Evolutionary conservation across 2,797 vertebrate species (phyloP), one percentile per base, ranked within the genome.

Genomic region (Darevskia mixta): DNA sequence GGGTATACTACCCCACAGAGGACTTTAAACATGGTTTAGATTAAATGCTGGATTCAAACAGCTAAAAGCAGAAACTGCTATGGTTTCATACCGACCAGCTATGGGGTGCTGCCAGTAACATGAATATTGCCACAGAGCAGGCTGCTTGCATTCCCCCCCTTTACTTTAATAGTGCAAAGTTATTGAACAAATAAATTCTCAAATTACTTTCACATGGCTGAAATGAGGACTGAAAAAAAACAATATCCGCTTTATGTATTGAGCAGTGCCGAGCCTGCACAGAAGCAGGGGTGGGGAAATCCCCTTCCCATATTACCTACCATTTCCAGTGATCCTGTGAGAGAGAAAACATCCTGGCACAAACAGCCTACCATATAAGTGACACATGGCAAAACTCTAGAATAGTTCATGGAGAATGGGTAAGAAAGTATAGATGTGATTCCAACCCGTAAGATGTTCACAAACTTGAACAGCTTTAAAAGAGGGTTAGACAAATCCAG

Each of bases 21-120:
- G 43, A 91, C 58, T 90, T 95, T 92, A 92, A 89, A 90, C 75
- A 69, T 27, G 79, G 66, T 41, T 91, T 94, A 95, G 86, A 92
- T 86, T 88, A 91, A 92, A 89, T 86, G 9, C 3, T 78, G 9
- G 69, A 84, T 91, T 79, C 66, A 90, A 92, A 91, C 58, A 18
- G 0, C 17, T 91, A 88, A 83, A 94, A 83, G 11, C 1, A 0
- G 85, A 87, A 83, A 72, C 90, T 72, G 11, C 78, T 84, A 4
- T 87, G 15, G 43, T 90, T 77, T 92, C 71, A 87, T 72, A 82
- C 4, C 32, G 35, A 2, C 82, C 76, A 88, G 66, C 18, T 89
- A 87, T 90, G 88, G 88, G 1, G 85, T 79, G 85, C 49, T 6
- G 77, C 80, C 76, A 91, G 73, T 32, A 55, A 72, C 29, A 78